Evolutionary conservation across 2,888 invertebrate species (phyloP).

Genomic region (Parnassius smintheus): DNA sequence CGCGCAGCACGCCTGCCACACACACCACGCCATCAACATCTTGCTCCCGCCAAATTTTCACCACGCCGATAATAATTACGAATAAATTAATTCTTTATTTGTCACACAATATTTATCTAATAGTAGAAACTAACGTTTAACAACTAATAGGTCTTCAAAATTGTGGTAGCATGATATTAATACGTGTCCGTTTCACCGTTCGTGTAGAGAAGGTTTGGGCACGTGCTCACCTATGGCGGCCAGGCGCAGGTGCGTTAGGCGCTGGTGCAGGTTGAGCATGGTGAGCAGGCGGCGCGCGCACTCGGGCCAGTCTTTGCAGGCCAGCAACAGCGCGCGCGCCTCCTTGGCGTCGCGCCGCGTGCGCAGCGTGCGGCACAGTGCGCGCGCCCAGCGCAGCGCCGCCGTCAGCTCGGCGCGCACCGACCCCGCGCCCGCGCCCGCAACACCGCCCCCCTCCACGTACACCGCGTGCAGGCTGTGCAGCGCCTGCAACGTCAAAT

Average conservation of each 20-base stretch:
- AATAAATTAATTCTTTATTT: too few species aligned
- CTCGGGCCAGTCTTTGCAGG: slow-evolving; percentile 93
- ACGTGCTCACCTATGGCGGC: slow-evolving; percentile 84
- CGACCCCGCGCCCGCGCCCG: slow-evolving; percentile 85
- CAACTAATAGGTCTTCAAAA: too few species aligned
- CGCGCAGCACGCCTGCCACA: slow-evolving; percentile 83
- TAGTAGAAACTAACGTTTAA: too few species aligned
- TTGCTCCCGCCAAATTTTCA: too few species aligned
- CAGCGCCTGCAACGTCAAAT: slow-evolving; percentile 83
- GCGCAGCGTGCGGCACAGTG: slow-evolving; percentile 86
- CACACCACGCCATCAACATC: too few species aligned
- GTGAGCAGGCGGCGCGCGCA: slow-evolving; percentile 93
- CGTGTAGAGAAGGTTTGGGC: not conserved
- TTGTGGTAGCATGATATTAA: too few species aligned
- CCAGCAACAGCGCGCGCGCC: slow-evolving; percentile 83
- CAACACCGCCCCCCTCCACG: slow-evolving; percentile 89
- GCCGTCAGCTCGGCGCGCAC: slow-evolving; percentile 95
- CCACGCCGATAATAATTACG: too few species aligned
- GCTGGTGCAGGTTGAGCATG: slow-evolving; percentile 92
- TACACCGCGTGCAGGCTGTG: slow-evolving; percentile 96
- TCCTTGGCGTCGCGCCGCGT: slow-evolving; percentile 85
- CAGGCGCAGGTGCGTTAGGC: slow-evolving; percentile 89
- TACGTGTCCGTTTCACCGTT: too few species aligned
- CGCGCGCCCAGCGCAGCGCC: slow-evolving; percentile 88
- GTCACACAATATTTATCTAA: too few species aligned